These are phyloP conservation scores for Eretmochelys imbricata DNA, from an alignment of 2,113 vertebrate species.

Conservation along the genomic window DNA sequence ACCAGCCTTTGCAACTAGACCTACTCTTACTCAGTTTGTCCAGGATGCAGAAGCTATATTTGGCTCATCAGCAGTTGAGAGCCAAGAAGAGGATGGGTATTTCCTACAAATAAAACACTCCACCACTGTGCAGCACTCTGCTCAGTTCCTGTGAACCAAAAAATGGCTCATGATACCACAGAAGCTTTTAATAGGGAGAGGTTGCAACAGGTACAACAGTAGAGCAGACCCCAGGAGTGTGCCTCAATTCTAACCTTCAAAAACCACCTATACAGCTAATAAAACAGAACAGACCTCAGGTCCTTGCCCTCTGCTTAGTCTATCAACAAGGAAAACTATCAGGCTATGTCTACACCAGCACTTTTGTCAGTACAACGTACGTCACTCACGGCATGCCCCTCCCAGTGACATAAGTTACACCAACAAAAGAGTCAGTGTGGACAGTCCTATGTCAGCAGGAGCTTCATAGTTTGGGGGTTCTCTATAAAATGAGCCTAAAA, in stretches of 20 bases:
- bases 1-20: background rate
- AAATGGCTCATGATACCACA: background rate
- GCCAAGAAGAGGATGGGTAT: background rate
- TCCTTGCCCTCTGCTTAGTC: background rate
- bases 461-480: accelerated
- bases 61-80: accelerated
- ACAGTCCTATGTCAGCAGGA: too few relatives aligned
- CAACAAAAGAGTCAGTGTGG: too few relatives aligned
- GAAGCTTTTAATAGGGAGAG: background rate
- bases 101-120: background rate
- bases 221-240: background rate
- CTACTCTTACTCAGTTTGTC: background rate
- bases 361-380: too few relatives aligned
- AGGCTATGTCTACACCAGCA: background rate
- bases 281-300: background rate
- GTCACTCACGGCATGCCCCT: too few relatives aligned
- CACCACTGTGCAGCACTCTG: accelerated
- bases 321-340: background rate
- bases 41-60: accelerated
- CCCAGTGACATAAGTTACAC: too few relatives aligned
- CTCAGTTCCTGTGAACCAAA: background rate
- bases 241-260: background rate
- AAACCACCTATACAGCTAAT: accelerated
- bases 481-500: background rate
- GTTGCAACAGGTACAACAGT: accelerated